Percentiles rank a stretch among this genome's conserved stretches.
Conservation (phyloP, 2,888 invertebrate genomes). For the Nomada ferruginata region DNA sequence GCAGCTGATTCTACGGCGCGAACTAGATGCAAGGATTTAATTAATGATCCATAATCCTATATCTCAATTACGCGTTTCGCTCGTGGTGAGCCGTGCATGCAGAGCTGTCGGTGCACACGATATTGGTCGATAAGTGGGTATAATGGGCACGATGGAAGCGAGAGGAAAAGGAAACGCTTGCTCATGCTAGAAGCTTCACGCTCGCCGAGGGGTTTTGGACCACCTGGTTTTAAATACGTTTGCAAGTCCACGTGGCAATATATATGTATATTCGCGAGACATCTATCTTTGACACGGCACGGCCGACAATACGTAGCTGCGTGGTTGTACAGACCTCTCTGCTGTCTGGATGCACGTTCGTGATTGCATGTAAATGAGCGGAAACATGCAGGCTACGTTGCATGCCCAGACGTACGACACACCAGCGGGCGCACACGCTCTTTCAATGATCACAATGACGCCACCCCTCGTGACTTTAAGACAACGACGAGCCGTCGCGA, state of each 20-base stretch:
- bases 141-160: conserved; percentile 35
- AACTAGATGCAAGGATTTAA: conserved; percentile 50
- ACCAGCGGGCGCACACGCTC: conserved; percentile 51
- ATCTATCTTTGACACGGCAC: conserved; percentile 62
- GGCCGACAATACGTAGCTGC: conserved; percentile 42
- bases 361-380: conserved; percentile 71
- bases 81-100: conserved; percentile 35
- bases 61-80: conserved; percentile 55
- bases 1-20: conserved; percentile 55
- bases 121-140: conserved; percentile 53
- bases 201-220: background rate
- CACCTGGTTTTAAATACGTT: conserved; percentile 10
- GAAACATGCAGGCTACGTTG: conserved; percentile 66
- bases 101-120: conserved; percentile 23
- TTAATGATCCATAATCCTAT: conserved; percentile 61
- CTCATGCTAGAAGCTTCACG: background rate
- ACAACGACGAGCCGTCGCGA: conserved; percentile 36
- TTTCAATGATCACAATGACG: conserved; percentile 70
- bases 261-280: conserved; percentile 12
- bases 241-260: conserved; percentile 40
- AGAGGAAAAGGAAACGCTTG: conserved; percentile 10
- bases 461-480: conserved; percentile 53
- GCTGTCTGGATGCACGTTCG: conserved; percentile 62
- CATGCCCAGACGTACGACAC: conserved; percentile 50
- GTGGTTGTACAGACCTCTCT: conserved; percentile 32